Conservation (phyloP, 1,140 invertebrate genomes). For the Cotesia vestalis region DNA sequence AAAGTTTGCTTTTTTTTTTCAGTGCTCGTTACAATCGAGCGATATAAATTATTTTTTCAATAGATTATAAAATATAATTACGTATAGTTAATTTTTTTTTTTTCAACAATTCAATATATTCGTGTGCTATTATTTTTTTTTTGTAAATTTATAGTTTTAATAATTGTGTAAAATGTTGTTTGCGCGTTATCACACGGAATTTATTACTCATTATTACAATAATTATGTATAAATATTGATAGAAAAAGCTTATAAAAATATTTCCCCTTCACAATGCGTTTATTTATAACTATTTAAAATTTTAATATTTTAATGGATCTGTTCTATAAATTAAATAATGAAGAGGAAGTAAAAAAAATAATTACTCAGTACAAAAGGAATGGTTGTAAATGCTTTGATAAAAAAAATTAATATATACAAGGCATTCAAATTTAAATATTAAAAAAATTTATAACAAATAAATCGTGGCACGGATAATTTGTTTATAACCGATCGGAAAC, state of each 20-base stretch:
- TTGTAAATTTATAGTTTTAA: neutral
- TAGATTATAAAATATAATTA: conserved; percentile 33
- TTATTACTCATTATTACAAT: no score
- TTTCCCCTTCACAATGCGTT: conserved; percentile 10
- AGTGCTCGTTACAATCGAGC: no score
- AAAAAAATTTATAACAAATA: neutral
- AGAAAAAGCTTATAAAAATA: conserved; percentile 43
- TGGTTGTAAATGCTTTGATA: conserved; percentile 11
- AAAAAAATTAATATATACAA: conserved; percentile 19
- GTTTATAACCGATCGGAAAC: conserved; percentile 4
- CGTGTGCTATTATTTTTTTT: conserved; percentile 1
- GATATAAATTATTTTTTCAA: conserved; percentile 15
- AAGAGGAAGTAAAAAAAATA: conserved; percentile 20
- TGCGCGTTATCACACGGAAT: no score
- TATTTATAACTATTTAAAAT: neutral
- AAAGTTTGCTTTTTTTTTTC: conserved; percentile 2
- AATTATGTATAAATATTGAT: conserved; percentile 21
- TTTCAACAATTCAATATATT: conserved; percentile 5
- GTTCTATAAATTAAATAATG: conserved; percentile 6
- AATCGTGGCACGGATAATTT: neutral
- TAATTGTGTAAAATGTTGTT: no score
- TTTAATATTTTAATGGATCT: neutral
- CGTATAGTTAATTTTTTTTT: no score
- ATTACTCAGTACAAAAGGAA: neutral
- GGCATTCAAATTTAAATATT: neutral